Conservation (phyloP, 2,113 vertebrate species). For the Lepisosteus oculatus region DNA sequence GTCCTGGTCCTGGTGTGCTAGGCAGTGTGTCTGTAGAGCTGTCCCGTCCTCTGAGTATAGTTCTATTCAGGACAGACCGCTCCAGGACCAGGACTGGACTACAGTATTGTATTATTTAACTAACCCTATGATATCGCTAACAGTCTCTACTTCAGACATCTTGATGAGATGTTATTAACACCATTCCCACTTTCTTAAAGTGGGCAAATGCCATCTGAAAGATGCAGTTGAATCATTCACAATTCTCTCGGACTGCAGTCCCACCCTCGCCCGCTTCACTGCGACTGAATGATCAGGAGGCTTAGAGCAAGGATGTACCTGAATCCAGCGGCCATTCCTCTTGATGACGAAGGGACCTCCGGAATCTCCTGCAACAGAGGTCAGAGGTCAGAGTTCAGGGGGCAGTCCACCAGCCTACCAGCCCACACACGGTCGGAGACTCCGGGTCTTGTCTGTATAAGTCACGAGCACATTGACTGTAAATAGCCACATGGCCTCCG, state of each 20-base stretch:
- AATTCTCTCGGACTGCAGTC: neutral
- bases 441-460: too few species aligned
- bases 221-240: neutral
- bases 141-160: neutral
- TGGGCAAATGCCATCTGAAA: neutral
- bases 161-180: neutral
- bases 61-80: too few species aligned
- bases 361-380: slow-evolving; percentile 8
- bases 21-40: too few species aligned
- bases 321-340: slow-evolving; percentile 20
- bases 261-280: too few species aligned
- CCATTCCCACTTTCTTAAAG: neutral
- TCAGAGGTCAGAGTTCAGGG: neutral
- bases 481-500: too few species aligned
- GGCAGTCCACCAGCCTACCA: too few species aligned
- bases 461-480: too few species aligned
- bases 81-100: too few species aligned
- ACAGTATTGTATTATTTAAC: too few species aligned
- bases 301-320: neutral
- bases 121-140: neutral
- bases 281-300: neutral
- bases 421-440: too few species aligned
- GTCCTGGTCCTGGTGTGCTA: too few species aligned
- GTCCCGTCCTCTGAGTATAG: too few species aligned
- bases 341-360: slow-evolving; percentile 20